Evolutionary conservation across 2,797 vertebrate species (phyloP).

Genomic region (Coilia nasus): DNA sequence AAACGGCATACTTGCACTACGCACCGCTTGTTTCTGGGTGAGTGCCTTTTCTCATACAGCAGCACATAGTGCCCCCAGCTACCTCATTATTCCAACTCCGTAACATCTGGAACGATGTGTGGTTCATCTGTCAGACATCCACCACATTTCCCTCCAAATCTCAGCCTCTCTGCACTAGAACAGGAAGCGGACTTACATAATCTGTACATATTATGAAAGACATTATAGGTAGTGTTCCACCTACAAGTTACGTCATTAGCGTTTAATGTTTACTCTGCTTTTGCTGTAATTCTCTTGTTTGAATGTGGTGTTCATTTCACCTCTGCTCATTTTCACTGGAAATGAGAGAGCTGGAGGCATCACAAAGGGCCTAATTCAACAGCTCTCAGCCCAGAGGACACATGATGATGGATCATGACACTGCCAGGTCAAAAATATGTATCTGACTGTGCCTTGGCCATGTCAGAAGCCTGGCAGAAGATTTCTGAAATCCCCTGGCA

Average conservation of each 20-base stretch:
- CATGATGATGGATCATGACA: background rate
- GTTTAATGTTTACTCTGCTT: background rate
- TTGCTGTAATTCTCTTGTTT: background rate
- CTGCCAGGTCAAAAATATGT: background rate
- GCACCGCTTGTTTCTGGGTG: background rate
- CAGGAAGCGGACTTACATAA: background rate
- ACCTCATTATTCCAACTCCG: background rate
- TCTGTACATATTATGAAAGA: background rate
- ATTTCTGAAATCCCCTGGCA: background rate
- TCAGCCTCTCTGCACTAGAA: background rate
- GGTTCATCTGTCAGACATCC: background rate
- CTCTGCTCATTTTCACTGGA: background rate
- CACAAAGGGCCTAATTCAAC: background rate
- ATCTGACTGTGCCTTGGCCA: background rate
- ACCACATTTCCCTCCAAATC: background rate
- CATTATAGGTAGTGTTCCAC: background rate
- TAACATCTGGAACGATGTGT: constrained; percentile 16
- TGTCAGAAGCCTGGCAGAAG: background rate
- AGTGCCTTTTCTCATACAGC: background rate
- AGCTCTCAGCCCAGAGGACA: background rate
- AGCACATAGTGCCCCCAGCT: background rate
- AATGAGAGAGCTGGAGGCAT: background rate
- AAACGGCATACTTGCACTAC: background rate
- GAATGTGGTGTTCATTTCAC: background rate
- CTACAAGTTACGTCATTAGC: background rate